A percentile compares a stretch with the other conserved stretches of the same genome.
Conservation (phyloP, 53 echinoderm and acorn worm species). For the Apostichopus leukothele region DNA sequence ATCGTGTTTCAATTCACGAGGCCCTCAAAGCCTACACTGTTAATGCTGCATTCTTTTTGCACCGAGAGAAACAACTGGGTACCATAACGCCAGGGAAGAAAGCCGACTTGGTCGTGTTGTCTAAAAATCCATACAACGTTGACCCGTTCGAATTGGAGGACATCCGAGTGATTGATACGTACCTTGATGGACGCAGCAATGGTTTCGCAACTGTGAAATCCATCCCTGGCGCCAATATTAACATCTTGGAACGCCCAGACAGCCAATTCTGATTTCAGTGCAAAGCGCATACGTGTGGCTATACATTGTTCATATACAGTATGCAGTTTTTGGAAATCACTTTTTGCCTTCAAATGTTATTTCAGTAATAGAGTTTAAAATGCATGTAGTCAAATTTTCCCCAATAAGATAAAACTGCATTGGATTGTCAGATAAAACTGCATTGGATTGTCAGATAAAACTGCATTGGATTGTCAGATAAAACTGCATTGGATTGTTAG, state of each 20-base stretch:
- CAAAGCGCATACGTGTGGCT: too few species aligned
- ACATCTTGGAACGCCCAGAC: background rate
- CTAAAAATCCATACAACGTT: conserved; percentile 40
- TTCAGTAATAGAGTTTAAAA: too few species aligned
- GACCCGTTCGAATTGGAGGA: conserved; percentile 51
- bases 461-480: too few species aligned
- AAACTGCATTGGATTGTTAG: too few species aligned
- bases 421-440: too few species aligned
- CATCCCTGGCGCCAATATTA: background rate
- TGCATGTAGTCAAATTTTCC: too few species aligned
- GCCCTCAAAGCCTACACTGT: conserved; percentile 63
- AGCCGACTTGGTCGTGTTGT: conserved; percentile 47
- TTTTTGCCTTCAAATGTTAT: too few species aligned
- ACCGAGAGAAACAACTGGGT: conserved; percentile 52
- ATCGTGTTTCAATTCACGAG: conserved; percentile 57
- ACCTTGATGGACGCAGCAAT: conserved; percentile 56
- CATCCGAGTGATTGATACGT: conserved; percentile 54
- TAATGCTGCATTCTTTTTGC: conserved; percentile 59
- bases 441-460: too few species aligned
- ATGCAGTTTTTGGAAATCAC: too few species aligned
- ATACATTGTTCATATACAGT: too few species aligned
- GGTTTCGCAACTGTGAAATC: conserved; percentile 23
- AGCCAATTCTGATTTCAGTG: too few species aligned
- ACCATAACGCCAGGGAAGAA: conserved; percentile 59
- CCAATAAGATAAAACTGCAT: too few species aligned